phyloP scores from a whole-genome alignment of 2,113 vertebrate species.

The Baryphthengus martii region DNA sequence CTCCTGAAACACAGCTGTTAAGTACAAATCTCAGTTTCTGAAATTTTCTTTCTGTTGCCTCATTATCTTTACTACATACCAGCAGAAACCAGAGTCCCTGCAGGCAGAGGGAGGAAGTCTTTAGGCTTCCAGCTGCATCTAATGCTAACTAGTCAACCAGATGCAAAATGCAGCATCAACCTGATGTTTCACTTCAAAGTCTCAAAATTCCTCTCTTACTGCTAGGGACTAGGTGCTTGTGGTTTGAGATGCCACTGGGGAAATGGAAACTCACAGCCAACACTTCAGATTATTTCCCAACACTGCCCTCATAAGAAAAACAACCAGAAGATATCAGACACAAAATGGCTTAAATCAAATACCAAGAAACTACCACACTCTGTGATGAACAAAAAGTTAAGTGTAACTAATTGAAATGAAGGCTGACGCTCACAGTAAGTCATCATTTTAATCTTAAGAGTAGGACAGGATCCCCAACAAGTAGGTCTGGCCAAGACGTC shows the following conservation, averaged over 20 bases:
- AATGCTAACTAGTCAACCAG: constrained; percentile 6
- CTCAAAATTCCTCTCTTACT: neutral
- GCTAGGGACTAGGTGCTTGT: constrained; percentile 16
- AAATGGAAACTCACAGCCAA: constrained; percentile 31
- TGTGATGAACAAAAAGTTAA: neutral
- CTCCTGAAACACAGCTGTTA: constrained; percentile 39
- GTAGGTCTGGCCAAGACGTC: neutral
- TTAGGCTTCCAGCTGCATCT: constrained; percentile 34
- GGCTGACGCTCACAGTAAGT: neutral
- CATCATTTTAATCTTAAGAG: neutral
- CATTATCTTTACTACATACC: constrained; percentile 34
- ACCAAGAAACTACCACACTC: neutral
- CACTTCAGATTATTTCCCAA: neutral
- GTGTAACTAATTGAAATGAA: neutral
- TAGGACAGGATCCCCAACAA: neutral
- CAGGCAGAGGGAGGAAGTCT: neutral
- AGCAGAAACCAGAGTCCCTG: constrained; percentile 1
- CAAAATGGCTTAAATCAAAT: neutral
- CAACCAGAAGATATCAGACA: neutral
- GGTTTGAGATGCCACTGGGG: constrained; percentile 10
- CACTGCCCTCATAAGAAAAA: constrained; percentile 8
- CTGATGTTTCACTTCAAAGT: constrained; percentile 25
- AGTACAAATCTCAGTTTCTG: neutral
- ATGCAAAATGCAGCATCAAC: constrained; percentile 28
- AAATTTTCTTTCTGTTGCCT: constrained; percentile 32